These are phyloP conservation scores for Lasioglossum baleicum DNA, from an alignment of 1,140 invertebrate species.

Conservation along the genomic window DNA sequence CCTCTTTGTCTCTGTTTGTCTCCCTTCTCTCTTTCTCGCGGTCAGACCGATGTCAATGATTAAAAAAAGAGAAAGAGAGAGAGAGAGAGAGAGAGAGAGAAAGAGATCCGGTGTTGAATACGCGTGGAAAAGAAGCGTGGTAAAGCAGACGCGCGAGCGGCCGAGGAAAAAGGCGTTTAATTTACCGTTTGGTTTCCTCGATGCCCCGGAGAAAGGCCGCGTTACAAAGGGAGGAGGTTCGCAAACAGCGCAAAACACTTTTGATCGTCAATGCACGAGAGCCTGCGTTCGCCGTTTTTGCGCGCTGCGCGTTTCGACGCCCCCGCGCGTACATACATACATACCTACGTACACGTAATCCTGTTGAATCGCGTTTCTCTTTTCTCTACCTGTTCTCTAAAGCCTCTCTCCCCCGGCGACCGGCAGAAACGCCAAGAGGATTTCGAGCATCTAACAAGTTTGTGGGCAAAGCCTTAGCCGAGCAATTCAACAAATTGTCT, in stretches of 20 bases:
- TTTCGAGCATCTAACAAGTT: constrained; percentile 33
- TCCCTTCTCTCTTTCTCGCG: background rate
- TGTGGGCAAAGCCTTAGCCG: constrained; percentile 21
- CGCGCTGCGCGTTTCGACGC: background rate
- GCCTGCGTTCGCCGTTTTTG: constrained; percentile 32
- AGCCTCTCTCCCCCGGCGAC: background rate
- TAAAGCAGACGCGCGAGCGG: background rate
- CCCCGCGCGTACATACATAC: too few species aligned
- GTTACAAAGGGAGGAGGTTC: background rate
- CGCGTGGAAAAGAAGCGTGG: background rate
- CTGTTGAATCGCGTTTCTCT: background rate
- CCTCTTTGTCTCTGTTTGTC: background rate
- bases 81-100: too few species aligned
- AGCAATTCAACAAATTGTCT: constrained; percentile 47
- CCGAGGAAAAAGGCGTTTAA: background rate
- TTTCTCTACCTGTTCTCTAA: background rate
- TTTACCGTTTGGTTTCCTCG: constrained; percentile 5
- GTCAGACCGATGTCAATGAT: background rate
- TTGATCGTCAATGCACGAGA: constrained; percentile 27
- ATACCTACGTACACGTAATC: background rate
- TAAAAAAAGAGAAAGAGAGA: too few species aligned
- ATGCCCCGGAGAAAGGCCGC: background rate
- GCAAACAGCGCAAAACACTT: constrained; percentile 12
- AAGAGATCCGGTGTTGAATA: background rate
- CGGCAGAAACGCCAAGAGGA: background rate